Conservation (phyloP, 2,888 invertebrate species). For the Drosophila neotestacea region DNA sequence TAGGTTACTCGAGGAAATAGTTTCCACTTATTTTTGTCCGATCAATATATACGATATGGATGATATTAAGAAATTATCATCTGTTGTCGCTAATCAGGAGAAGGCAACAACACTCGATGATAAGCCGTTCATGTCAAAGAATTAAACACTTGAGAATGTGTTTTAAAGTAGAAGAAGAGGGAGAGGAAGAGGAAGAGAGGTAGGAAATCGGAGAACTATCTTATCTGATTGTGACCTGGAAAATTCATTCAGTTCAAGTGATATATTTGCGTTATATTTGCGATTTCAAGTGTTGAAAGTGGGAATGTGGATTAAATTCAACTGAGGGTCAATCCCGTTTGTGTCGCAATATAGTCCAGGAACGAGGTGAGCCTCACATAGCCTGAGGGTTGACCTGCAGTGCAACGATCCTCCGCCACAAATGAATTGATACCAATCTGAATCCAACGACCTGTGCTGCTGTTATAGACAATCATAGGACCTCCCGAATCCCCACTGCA, state of each 20-base stretch:
- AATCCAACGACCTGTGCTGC: slow-evolving; percentile 48
- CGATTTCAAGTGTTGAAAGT: neutral
- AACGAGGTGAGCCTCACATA: slow-evolving; percentile 81
- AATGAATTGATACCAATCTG: slow-evolving; percentile 84
- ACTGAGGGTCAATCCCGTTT: slow-evolving; percentile 53
- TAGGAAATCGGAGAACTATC: slow-evolving; percentile 20
- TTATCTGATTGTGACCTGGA: slow-evolving; percentile 18
- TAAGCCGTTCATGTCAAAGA: neutral
- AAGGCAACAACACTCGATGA: slow-evolving; percentile 8
- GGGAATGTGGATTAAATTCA: slow-evolving; percentile 7
- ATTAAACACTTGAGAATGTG: neutral
- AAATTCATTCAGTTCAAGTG: slow-evolving; percentile 23
- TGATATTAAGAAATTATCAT: slow-evolving; percentile 1
- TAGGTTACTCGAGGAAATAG: neutral
- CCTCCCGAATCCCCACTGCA: slow-evolving; percentile 84
- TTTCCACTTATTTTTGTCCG: neutral
- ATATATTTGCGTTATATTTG: slow-evolving; percentile 32
- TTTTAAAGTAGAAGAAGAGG: neutral
- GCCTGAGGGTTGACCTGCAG: slow-evolving; percentile 79
- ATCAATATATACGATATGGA: neutral
- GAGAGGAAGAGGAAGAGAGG: neutral
- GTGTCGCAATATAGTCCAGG: slow-evolving; percentile 67
- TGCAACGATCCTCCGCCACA: slow-evolving; percentile 81
- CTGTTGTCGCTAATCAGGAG: neutral
- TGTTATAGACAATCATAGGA: slow-evolving; percentile 65